Evolutionary conservation across 2,888 invertebrate species (phyloP), one percentile per base, ranked within the genome.

Genomic region (Drosophila tripunctata): DNA sequence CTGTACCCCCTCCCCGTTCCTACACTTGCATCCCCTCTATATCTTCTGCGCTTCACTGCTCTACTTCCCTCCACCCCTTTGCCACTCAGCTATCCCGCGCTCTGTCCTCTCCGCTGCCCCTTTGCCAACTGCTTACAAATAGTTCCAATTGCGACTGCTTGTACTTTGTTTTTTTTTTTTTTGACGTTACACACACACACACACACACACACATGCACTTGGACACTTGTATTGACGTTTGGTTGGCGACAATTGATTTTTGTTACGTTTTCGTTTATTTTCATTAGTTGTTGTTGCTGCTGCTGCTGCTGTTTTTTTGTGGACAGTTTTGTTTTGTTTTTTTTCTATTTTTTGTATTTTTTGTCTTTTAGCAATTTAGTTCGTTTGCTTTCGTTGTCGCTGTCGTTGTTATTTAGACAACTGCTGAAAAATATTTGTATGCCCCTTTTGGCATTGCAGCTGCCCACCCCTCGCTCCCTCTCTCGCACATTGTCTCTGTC

Each of bases 201-300:
- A 44, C 12, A 14, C 0, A 2, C 17, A 33, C 15, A 55, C 4
- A 19, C 19, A 64, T 38, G 64, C 52, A 67, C 80, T 66, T 58
- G 63, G 57, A 70, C 81, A 74, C 74, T 80, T 79, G 78, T 83
- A 83, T 83, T 84, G 84, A 84, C 84, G 80, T 84, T 87, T 84
- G 78, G 87, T 78, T 87, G 86, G 86, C 84, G 84, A 87, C 84
- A 84, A 84, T 83, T 83, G 83, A 83, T 83, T 83, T 83, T 83
- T 83, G 83, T 83, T 83, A 87, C 88, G 83, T 84, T 87, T 83
- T 83, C 85, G 86, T 82, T 81, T 87, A 78, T 85, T 83, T 85
- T 85, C 75, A 80, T 87, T 87, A 69, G 63, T 67, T 58, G 33
- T 68, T 75, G 62, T 41, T 55, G 45, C 31, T 58, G 36, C 22